Conservation (phyloP, 2,113 vertebrate genomes). For the Podarcis cretensis region DNA sequence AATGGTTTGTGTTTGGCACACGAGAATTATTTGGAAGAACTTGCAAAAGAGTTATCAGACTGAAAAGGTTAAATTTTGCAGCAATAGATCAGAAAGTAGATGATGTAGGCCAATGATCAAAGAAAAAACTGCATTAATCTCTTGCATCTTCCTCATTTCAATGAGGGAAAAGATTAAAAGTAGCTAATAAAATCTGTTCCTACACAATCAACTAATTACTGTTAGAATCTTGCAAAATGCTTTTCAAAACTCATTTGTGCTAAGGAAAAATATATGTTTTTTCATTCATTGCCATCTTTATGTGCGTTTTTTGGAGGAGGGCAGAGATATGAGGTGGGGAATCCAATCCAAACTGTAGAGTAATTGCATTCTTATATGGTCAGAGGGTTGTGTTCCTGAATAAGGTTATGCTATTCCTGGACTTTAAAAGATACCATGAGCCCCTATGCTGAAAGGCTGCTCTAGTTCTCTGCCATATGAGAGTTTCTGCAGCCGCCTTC, state of each 20-base stretch:
- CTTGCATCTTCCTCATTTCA: slow-evolving; percentile 10
- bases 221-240: not conserved
- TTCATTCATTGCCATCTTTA: not conserved
- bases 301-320: not conserved
- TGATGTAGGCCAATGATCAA: not conserved
- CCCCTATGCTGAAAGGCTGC: not conserved
- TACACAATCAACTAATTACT: not conserved
- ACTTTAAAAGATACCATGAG: not conserved
- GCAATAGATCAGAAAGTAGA: not conserved
- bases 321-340: not conserved
- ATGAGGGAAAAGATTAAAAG: not conserved
- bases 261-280: not conserved
- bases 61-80: not conserved
- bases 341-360: not conserved
- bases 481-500: not conserved
- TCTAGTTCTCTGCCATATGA: not conserved
- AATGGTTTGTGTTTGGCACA: slow-evolving; percentile 36
- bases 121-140: not conserved
- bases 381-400: not conserved
- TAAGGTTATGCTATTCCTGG: not conserved
- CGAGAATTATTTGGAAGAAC: slow-evolving; percentile 5
- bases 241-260: not conserved
- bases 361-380: not conserved
- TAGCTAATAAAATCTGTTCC: not conserved
- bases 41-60: slow-evolving; percentile 5